These are phyloP conservation scores for Conomelus anceps DNA, from an alignment of 2,888 invertebrate genomes.

Conservation along the genomic window DNA sequence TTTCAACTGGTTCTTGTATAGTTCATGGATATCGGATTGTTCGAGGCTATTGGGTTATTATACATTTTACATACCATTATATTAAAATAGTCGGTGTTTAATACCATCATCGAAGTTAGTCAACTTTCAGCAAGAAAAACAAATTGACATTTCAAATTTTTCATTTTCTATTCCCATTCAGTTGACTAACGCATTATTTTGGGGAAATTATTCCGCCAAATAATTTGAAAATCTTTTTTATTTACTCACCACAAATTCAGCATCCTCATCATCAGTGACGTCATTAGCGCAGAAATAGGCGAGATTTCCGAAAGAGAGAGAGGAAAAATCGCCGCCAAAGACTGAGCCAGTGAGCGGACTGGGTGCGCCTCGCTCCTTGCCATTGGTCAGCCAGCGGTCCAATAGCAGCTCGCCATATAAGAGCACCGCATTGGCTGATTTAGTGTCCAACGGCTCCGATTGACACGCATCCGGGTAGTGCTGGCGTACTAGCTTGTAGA, in stretches of 20 bases:
- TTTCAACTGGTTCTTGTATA: too few relatives aligned
- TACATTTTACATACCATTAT: too few relatives aligned
- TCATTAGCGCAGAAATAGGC: neutral
- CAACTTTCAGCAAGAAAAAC: too few relatives aligned
- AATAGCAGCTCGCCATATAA: conserved; percentile 32
- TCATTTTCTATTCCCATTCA: too few relatives aligned
- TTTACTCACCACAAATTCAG: conserved; percentile 25
- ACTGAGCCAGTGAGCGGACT: conserved; percentile 26
- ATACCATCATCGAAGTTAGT: too few relatives aligned
- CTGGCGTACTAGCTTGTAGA: neutral
- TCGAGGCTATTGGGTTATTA: too few relatives aligned
- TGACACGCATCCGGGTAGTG: neutral
- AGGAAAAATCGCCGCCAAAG: neutral
- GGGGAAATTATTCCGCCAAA: too few relatives aligned
- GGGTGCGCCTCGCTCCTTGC: conserved; percentile 25
- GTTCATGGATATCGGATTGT: too few relatives aligned
- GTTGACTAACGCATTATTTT: too few relatives aligned
- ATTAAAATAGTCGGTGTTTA: too few relatives aligned
- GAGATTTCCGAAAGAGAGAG: neutral
- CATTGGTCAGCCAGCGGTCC: conserved; percentile 31
- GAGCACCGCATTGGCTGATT: conserved; percentile 26
- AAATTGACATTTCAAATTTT: too few relatives aligned
- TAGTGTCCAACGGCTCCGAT: neutral
- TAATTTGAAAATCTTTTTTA: too few relatives aligned
- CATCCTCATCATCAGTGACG: conserved; percentile 21